Evolutionary conservation across 1,140 invertebrate genomes (phyloP), one percentile per base, ranked within the genome.

Genomic region (Zaprionus gabonicus): DNA sequence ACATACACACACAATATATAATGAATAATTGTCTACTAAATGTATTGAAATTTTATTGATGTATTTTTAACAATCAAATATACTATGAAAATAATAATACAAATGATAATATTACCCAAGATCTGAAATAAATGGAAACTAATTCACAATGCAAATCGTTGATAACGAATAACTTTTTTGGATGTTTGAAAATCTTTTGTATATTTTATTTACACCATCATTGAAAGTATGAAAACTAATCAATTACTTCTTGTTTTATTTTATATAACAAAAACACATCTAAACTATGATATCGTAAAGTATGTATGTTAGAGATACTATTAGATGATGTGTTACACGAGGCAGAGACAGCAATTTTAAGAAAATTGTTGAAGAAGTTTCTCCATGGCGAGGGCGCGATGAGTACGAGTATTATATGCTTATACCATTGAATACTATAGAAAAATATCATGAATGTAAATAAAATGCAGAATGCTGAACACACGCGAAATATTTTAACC

Each of bases 171-270:
- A 38, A 73, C 34, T 25, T 31, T 36, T 55, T 51, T 36, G 17
- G 31, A 63, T 64, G 20, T 41, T 46, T 51, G 13, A 56, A 62
- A 67, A 55, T 73, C 56, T 81, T 80, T 87, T 84, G 84, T 87
- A 83, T 88, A 88, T 83, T 88, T 88, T 76, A 88, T 88, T 88
- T 88, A 88, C 84, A 88, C 84, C 84, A 88, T 88, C 84, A 88
- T 81, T 88, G 84, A 88, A 88, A 88, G 49, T 69, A 73, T 67
- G 46, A 58, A 53, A 63, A 27, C 25, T 17, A 23, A 44, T 56
- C 23, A 58, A 68, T 27, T 66, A 46, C 17, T 34, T 68, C 67
- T 41, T 25, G n/a, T 73, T 44, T 71, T 25, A 53, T 63, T 36
- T 13, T 28, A 65, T n/a, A 51, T 51, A 17, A 46, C 7, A 51